Conservation (phyloP, 2,797 vertebrate species). For the Muscicapa striata region DNA sequence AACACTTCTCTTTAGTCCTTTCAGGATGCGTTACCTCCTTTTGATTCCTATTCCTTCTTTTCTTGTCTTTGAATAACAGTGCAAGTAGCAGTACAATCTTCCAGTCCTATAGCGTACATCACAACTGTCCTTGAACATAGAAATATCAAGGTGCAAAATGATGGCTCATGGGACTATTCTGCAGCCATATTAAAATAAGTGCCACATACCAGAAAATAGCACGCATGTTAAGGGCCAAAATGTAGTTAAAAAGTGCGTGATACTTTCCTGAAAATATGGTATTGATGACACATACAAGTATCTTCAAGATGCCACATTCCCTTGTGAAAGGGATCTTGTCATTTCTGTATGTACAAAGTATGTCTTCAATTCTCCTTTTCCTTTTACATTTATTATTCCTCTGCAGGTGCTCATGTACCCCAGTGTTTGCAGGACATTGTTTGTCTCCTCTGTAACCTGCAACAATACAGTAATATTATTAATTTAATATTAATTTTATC, state of each 20-base stretch:
- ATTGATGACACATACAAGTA: slow-evolving; percentile 3
- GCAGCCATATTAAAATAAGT: slow-evolving; percentile 72
- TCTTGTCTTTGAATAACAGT: slow-evolving; percentile 62
- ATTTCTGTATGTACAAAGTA: slow-evolving; percentile 97
- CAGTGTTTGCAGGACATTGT: slow-evolving; percentile 82
- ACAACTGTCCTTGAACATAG: slow-evolving; percentile 49
- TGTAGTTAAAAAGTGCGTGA: slow-evolving; percentile 67
- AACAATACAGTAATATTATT: not conserved
- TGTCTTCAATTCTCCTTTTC: slow-evolving; percentile 96
- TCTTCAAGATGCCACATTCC: slow-evolving; percentile 90
- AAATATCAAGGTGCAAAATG: slow-evolving; percentile 68
- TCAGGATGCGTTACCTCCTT: not conserved
- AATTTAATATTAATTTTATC: no score
- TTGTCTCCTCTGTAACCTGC: slow-evolving; percentile 96
- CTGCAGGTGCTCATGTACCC: slow-evolving; percentile 95
- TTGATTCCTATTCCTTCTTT: slow-evolving; percentile 33
- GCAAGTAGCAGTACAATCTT: slow-evolving; percentile 64
- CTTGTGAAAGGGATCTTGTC: slow-evolving; percentile 93
- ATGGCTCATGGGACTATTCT: slow-evolving; percentile 69
- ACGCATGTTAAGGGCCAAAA: slow-evolving; percentile 63
- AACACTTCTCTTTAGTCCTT: not conserved
- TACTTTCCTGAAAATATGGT: slow-evolving; percentile 61
- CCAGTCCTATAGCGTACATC: slow-evolving; percentile 49
- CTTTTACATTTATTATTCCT: slow-evolving; percentile 97
- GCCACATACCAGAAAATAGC: slow-evolving; percentile 71